phyloP scores from a whole-genome alignment of 2,888 invertebrate species.

The Orthosia incerta region DNA sequence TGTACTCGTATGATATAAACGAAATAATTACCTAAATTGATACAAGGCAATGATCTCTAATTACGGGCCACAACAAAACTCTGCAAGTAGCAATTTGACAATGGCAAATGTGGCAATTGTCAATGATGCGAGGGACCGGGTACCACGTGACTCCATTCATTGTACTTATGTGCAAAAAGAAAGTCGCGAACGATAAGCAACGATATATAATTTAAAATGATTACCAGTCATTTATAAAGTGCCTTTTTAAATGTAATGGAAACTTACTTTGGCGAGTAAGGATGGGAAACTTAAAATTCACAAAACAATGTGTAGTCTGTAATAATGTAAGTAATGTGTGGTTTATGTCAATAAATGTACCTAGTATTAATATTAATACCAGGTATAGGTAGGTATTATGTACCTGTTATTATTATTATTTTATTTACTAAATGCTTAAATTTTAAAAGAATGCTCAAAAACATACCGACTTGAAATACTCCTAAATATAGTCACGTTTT shows the following conservation, averaged over 20 bases:
- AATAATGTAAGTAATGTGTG: background rate
- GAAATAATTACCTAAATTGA: slow-evolving; percentile 65
- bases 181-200: slow-evolving; percentile 68
- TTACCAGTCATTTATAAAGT: slow-evolving; percentile 76
- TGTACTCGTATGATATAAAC: slow-evolving; percentile 58
- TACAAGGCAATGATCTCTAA: slow-evolving; percentile 71
- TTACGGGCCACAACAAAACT: slow-evolving; percentile 71
- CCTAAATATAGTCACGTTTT: slow-evolving; percentile 10
- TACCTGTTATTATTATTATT: background rate
- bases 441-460: slow-evolving; percentile 12
- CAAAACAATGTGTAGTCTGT: slow-evolving; percentile 17
- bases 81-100: slow-evolving; percentile 77
- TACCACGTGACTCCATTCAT: slow-evolving; percentile 78
- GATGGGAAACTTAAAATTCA: slow-evolving; percentile 22
- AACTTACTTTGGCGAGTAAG: slow-evolving; percentile 48
- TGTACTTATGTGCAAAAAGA: slow-evolving; percentile 68
- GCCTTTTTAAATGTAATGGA: slow-evolving; percentile 70
- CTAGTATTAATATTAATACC: slow-evolving; percentile 3
- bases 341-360: slow-evolving; percentile 19
- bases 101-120: slow-evolving; percentile 75
- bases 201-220: slow-evolving; percentile 78
- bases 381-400: too few species aligned
- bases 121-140: slow-evolving; percentile 67
- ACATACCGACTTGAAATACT: background rate
- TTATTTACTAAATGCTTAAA: background rate